Conservation (phyloP, 2,888 invertebrate species). For the Pristionchus exspectatus region DNA sequence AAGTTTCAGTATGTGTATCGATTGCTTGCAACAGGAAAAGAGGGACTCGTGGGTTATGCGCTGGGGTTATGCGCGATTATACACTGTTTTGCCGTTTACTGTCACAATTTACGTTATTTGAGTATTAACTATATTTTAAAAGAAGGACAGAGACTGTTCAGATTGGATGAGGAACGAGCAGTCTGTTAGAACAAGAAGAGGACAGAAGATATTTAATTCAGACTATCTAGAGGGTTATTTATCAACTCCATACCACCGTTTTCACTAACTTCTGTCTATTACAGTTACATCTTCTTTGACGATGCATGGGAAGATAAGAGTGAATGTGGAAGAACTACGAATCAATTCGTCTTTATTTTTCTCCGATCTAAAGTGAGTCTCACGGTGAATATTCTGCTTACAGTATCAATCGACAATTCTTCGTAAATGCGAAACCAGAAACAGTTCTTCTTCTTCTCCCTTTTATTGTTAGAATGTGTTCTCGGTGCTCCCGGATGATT, state of each 20-base stretch:
- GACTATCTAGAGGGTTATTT: conserved; percentile 87
- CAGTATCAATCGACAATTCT: not conserved
- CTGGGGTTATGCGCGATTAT: too few species aligned
- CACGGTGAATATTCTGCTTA: conserved; percentile 79
- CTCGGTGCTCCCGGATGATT: conserved; percentile 94
- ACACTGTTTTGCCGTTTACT: too few species aligned
- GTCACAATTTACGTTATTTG: too few species aligned
- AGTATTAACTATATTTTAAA: too few species aligned
- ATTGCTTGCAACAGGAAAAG: too few species aligned
- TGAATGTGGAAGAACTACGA: conserved; percentile 87
- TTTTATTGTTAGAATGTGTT: conserved; percentile 90
- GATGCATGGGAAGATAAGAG: conserved; percentile 96
- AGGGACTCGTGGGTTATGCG: too few species aligned
- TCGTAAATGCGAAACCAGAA: conserved; percentile 61
- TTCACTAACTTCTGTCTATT: conserved; percentile 72
- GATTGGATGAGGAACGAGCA: conserved; percentile 92
- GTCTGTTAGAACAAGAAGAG: conserved; percentile 87
- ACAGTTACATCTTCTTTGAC: conserved; percentile 96
- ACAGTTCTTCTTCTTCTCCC: conserved; percentile 87
- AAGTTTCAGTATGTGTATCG: too few species aligned
- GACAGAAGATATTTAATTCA: conserved; percentile 93
- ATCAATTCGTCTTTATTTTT: conserved; percentile 94
- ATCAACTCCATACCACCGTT: not conserved
- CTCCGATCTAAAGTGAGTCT: conserved; percentile 91
- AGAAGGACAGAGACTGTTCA: conserved; percentile 58